A percentile compares a stretch with the other conserved stretches of the same genome.
Evolutionary conservation across 2,113 vertebrate genomes (phyloP).

Genomic region (Dicrurus megarhynchus): DNA sequence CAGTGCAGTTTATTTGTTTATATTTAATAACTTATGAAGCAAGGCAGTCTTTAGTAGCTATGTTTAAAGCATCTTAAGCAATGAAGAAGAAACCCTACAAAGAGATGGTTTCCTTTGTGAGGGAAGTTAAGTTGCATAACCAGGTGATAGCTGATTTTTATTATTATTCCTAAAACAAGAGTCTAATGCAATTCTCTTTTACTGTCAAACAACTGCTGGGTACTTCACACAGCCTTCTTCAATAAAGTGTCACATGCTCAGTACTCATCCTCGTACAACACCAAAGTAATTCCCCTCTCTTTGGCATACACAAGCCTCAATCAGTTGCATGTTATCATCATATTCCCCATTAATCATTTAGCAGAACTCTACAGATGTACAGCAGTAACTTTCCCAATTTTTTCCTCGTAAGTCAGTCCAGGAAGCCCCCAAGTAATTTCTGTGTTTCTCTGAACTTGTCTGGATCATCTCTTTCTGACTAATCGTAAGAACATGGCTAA

Average conservation of each 20-base stretch:
- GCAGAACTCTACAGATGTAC: not conserved
- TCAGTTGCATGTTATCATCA: slow-evolving; percentile 30
- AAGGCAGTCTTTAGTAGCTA: not conserved
- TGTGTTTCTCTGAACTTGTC: not conserved
- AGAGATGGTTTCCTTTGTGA: not conserved
- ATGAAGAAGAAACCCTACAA: not conserved
- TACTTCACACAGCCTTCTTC: not conserved
- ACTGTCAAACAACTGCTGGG: not conserved
- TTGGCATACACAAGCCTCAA: not conserved
- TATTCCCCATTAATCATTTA: slow-evolving; percentile 36
- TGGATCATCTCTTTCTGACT: not conserved
- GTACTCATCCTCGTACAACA: not conserved
- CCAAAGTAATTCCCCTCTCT: not conserved
- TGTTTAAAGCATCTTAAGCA: not conserved
- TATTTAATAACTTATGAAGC: not conserved
- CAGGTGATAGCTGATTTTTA: not conserved
- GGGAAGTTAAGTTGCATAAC: not conserved
- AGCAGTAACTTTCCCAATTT: not conserved
- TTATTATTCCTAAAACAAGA: not conserved
- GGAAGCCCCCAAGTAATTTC: slow-evolving; percentile 26
- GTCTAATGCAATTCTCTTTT: not conserved
- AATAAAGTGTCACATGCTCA: not conserved
- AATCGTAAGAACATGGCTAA: not conserved
- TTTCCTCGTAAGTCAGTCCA: slow-evolving; percentile 29
- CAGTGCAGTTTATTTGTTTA: not conserved